Evolutionary conservation across 2,888 invertebrate species (phyloP).

Genomic region (Acanthosoma haemorrhoidale): DNA sequence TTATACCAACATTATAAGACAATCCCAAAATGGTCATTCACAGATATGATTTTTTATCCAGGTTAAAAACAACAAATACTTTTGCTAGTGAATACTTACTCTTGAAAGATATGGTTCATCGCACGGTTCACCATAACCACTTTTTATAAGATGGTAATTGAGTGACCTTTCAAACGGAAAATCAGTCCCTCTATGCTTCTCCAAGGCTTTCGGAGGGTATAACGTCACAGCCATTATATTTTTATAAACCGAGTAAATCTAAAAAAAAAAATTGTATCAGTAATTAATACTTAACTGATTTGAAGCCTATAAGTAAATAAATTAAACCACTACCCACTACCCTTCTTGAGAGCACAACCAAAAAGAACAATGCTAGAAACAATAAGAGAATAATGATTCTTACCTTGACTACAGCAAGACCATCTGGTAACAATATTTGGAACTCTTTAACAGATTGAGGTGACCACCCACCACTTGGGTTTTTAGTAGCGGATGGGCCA

Average conservation of each 20-base stretch:
- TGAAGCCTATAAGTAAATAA: too few relatives aligned
- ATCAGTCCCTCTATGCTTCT: not conserved
- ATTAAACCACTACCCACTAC: too few relatives aligned
- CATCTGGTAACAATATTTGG: slow-evolving; percentile 37
- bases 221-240: slow-evolving; percentile 65
- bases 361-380: not conserved
- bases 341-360: not conserved
- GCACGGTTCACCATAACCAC: slow-evolving; percentile 58
- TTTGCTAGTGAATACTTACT: slow-evolving; percentile 48
- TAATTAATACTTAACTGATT: slow-evolving; percentile 16
- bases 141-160: slow-evolving; percentile 60
- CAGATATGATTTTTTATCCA: too few relatives aligned
- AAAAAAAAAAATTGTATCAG: slow-evolving; percentile 34
- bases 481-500: slow-evolving; percentile 59
- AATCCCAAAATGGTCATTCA: too few relatives aligned
- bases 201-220: slow-evolving; percentile 41
- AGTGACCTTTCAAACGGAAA: slow-evolving; percentile 47
- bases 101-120: slow-evolving; percentile 76
- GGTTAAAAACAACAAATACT: too few relatives aligned
- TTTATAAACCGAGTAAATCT: slow-evolving; percentile 74
- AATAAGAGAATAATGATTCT: not conserved
- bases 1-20: too few relatives aligned
- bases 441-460: slow-evolving; percentile 52
- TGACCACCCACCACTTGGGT: slow-evolving; percentile 60
- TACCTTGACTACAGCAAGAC: slow-evolving; percentile 27